Evolutionary conservation across 2,113 vertebrate genomes (phyloP).

Genomic region (Semicossyphus pulcher): DNA sequence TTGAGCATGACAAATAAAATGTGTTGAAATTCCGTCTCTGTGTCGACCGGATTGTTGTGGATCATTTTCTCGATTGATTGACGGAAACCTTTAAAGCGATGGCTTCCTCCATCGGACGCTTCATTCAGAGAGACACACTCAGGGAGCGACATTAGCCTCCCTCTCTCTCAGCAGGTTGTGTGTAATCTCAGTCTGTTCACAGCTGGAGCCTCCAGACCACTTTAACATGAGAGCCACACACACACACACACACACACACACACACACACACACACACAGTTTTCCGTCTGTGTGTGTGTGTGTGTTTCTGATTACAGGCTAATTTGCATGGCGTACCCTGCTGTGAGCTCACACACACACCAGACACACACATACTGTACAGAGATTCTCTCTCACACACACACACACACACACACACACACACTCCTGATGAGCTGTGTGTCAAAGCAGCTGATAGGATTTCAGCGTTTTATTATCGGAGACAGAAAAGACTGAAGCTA

Average conservation of each 20-base stretch:
- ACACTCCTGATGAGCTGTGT: not conserved
- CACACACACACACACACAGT: not conserved
- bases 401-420: slow-evolving; percentile 8
- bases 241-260: not conserved
- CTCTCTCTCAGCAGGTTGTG: slow-evolving; percentile 24
- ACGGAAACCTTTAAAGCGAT: no score
- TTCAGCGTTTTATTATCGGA: not conserved
- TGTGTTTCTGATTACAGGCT: slow-evolving; percentile 15
- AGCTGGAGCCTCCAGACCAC: slow-evolving; percentile 31
- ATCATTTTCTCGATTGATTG: no score
- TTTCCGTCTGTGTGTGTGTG: not conserved
- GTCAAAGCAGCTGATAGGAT: slow-evolving; percentile 4
- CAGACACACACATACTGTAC: no score
- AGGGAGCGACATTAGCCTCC: no score
- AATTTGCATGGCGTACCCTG: slow-evolving; percentile 33
- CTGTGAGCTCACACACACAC: slow-evolving; percentile 8
- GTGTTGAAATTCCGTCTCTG: no score
- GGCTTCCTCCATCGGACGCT: no score
- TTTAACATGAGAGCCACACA: slow-evolving; percentile 24
- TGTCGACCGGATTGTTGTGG: no score
- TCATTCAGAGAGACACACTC: no score
- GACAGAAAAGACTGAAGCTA: slow-evolving; percentile 19
- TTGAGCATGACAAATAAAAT: no score
- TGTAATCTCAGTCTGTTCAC: slow-evolving; percentile 39
- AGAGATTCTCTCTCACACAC: no score